Conservation (phyloP, 2,797 vertebrate genomes). For the Sebastes itinus region DNA sequence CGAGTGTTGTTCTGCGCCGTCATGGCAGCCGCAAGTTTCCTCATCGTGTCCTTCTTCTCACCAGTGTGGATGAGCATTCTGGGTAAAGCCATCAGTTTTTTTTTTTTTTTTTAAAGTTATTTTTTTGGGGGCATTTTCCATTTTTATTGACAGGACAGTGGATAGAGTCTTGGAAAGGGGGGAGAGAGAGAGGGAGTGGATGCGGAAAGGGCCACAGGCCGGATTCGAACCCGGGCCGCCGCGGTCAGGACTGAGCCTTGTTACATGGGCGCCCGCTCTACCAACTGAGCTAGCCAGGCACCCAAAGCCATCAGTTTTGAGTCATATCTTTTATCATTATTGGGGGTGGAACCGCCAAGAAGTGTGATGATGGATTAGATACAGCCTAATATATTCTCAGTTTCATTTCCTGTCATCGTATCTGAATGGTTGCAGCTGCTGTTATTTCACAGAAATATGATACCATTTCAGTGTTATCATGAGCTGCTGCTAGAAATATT, state of each 20-base stretch:
- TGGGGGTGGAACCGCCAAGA: neutral
- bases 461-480: neutral
- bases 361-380: neutral
- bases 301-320: conserved; percentile 19
- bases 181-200: no score
- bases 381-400: neutral
- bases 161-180: no score
- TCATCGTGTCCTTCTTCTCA: conserved; percentile 87
- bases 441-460: neutral
- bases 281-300: no score
- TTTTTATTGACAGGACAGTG: no score
- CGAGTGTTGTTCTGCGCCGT: conserved; percentile 81
- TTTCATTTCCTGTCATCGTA: conserved; percentile 3
- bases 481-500: neutral
- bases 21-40: conserved; percentile 84
- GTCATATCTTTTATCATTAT: neutral
- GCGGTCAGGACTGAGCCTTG: no score
- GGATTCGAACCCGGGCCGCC: no score
- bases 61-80: conserved; percentile 83
- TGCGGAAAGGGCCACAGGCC: no score
- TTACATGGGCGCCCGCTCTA: no score
- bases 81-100: conserved; percentile 70
- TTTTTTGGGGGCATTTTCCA: no score
- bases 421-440: neutral
- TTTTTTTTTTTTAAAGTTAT: no score